These are phyloP conservation scores for Rhagoletis zephyria DNA, from an alignment of 1,140 invertebrate genomes.

Conservation along the genomic window DNA sequence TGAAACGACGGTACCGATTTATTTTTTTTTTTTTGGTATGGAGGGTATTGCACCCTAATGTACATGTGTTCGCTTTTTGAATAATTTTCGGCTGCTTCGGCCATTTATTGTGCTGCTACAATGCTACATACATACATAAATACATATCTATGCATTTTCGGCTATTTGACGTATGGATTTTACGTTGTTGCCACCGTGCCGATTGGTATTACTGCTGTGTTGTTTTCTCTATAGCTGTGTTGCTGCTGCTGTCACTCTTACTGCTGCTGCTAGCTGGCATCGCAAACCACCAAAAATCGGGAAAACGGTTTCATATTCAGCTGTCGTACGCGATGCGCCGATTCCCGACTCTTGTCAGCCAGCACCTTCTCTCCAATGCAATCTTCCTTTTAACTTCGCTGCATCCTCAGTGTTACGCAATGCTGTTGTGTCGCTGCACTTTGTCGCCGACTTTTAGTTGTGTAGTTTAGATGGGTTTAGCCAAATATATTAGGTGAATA, in stretches of 20 bases:
- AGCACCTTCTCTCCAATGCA: neutral
- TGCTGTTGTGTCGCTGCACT: constrained; percentile 33
- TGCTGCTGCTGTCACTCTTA: neutral
- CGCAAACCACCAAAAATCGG: constrained; percentile 19
- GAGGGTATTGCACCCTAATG: too few species aligned
- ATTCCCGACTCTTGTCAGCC: neutral
- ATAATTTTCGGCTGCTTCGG: constrained; percentile 4
- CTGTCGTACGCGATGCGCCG: neutral
- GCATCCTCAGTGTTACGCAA: constrained; percentile 11
- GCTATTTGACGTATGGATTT: neutral
- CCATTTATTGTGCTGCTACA: constrained; percentile 8
- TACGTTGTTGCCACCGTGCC: neutral
- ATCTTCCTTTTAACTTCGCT: too few species aligned
- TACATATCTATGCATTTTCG: constrained; percentile 1
- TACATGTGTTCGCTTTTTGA: neutral
- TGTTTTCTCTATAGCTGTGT: too few species aligned
- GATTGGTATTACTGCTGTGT: neutral
- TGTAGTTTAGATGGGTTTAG: constrained; percentile 16
- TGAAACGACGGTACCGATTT: too few species aligned
- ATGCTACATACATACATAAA: too few species aligned
- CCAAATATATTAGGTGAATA: constrained; percentile 1
- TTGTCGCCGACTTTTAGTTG: constrained; percentile 26
- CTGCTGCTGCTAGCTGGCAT: neutral
- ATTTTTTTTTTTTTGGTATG: too few species aligned
- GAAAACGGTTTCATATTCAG: neutral